Evolutionary conservation across 2,113 vertebrate genomes (phyloP).

Genomic region (Corythaeola cristata): DNA sequence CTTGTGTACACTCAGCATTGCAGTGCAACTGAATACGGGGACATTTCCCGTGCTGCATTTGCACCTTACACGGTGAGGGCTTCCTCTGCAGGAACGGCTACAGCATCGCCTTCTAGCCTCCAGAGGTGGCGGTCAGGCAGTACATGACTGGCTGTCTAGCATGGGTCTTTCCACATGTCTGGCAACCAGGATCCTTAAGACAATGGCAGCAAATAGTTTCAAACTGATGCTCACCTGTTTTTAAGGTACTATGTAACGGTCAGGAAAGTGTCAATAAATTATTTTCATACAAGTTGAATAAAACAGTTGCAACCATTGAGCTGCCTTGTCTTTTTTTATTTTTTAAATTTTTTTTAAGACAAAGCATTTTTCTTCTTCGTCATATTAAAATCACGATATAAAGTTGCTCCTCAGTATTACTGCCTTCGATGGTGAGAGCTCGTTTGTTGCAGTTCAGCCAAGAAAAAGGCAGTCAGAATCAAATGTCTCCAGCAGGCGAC

Average conservation of each 20-base stretch:
- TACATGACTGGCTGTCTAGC: fast-evolving
- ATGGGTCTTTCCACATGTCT: fast-evolving
- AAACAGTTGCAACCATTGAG: background rate
- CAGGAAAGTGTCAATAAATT: background rate
- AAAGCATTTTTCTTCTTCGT: background rate
- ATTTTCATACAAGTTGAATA: background rate
- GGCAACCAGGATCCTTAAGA: background rate
- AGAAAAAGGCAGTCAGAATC: background rate
- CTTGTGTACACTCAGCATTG: fast-evolving
- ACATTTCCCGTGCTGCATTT: background rate
- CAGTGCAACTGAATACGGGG: background rate
- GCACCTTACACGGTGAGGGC: background rate
- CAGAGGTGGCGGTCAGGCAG: too few species aligned
- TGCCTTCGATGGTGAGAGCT: background rate
- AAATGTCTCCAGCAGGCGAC: background rate
- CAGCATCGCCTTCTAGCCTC: background rate
- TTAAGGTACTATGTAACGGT: background rate
- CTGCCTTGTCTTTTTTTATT: background rate
- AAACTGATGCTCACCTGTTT: background rate
- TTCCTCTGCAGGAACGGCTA: background rate
- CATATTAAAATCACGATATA: background rate
- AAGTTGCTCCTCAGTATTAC: background rate
- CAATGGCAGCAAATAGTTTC: background rate
- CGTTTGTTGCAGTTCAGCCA: background rate
- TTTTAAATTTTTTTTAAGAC: background rate